Evolutionary conservation across 1,140 invertebrate genomes (phyloP), one percentile per base, ranked within the genome.

Genomic region (Aphis craccivora): DNA sequence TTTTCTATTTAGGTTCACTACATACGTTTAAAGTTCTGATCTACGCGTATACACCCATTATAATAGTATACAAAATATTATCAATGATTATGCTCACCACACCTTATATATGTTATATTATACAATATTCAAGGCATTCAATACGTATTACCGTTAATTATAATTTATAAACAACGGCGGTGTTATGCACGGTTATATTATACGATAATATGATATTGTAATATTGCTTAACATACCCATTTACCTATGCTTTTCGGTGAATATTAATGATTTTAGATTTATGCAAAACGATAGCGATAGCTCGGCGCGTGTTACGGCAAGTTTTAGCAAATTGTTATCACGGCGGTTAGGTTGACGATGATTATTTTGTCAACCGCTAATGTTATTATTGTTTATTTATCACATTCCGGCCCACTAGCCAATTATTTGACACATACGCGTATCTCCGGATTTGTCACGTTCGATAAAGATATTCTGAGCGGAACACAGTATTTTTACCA

Each of bases 211-310:
- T 40, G 45, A 11, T 45, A 14, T 45, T 76, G 30, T n/a, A 35
- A 51, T 51, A 51, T 51, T 5, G 30, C n/a, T 35, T 18, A 76
- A 35, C 37, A 40, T 40, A 40, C 18, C 14, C 3, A 18, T 51
- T 51, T 51, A 51, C 14, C 4, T n/a, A 76, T 76, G 60, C 60
- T 4, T 76, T 76, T 76, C 18, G 14, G 60, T 76, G 60, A n/a
- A 76, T 76, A 76, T 76, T n/a, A n/a, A 76, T 76, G 60, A 35
- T 76, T 76, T 76, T 76, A n/a, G n/a, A n/a, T 76, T 76, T 76
- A 76, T 7, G 60, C 60, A 6, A 76, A 76, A 7, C 60, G 60
- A 76, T 76, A n/a, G 14, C 60, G 60, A 76, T n/a, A 76, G 60
- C 14, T 76, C 18, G 60, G 14, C 18, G 14, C 18, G 30, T 4